These are phyloP conservation scores for Lepidurus couesii DNA, from an alignment of 1,140 invertebrate genomes.

Conservation along the genomic window DNA sequence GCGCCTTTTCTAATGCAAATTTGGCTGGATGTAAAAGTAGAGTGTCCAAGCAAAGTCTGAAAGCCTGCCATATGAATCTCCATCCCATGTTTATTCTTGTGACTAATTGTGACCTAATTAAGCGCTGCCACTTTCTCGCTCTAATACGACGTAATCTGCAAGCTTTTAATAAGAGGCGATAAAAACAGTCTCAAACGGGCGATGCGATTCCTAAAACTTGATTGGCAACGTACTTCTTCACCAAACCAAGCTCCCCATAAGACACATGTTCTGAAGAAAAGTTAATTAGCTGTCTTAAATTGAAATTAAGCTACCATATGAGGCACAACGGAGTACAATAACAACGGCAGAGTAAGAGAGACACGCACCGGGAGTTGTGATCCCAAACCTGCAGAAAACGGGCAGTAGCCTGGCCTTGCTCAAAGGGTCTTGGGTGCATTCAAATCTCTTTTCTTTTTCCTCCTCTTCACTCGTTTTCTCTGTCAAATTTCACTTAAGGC, in stretches of 20 bases:
- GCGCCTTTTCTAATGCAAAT: neutral
- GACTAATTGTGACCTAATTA: conserved; percentile 19
- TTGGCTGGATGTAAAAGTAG: neutral
- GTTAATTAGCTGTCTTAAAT: neutral
- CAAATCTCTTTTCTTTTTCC: neutral
- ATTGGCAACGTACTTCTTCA: neutral
- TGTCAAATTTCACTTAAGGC: neutral
- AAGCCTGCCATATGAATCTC: neutral
- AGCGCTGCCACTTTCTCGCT: neutral
- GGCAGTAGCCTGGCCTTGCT: neutral
- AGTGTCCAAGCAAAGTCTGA: neutral
- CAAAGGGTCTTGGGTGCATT: neutral
- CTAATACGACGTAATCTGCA: neutral
- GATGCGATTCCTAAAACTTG: neutral
- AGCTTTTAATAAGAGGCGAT: neutral
- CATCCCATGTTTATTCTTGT: neutral
- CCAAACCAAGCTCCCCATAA: neutral
- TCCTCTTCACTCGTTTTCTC: neutral
- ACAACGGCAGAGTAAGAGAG: neutral
- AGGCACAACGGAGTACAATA: neutral
- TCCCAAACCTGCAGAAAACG: conserved; percentile 6
- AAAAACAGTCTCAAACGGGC: neutral
- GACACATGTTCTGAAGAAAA: neutral
- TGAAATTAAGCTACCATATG: conserved; percentile 18
- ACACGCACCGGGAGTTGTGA: neutral